Evolutionary conservation across 2,888 invertebrate species (phyloP), one percentile per base, ranked within the genome.

Genomic region (Mimas tiliae): DNA sequence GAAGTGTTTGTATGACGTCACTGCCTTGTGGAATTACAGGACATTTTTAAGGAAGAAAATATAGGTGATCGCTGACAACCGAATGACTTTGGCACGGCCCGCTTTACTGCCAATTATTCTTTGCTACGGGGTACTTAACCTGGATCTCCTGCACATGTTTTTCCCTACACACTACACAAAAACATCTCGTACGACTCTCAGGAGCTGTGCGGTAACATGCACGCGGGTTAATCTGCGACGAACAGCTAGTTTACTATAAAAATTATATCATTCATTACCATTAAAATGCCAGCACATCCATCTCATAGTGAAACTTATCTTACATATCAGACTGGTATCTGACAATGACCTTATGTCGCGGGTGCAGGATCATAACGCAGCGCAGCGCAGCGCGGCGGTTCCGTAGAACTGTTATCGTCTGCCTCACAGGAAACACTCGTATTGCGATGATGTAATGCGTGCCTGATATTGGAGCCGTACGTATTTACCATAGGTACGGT

Each of bases 281-380:
- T 34, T 38, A 55, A 52, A 12, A 6, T 27, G 27, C 55, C 11
- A 16, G 7, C 19, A 11, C 51, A 11, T 34, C 55, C 34, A 53
- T 55, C 52, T 27, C 52, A 27, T 84, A 84, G 80, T 34, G 8
- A 3, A 42, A 38, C 53, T 50, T 62, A 58, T 64, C 63, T 42
- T 27, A 65, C 68, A 68, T 84, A 84, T 88, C 84, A 79, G 87
- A 87, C 87, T 84, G 85, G 77, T 91, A 92, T 91, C 92, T 91
- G 91, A 78, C 91, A 89, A 88, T 91, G 91, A 88, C 91, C 91
- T 88, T 85, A 82, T 72, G 73, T 69, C 77, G 77, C 74, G 74
- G 73, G 70, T 77, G 77, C 74, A 74, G 77, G 75, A 80, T 80
- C 75, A 76, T 70, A 71, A 7, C 38, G 38, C 6, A 3, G 27